Conservation (phyloP, 2,113 vertebrate genomes). For the Eleginops maclovinus region DNA sequence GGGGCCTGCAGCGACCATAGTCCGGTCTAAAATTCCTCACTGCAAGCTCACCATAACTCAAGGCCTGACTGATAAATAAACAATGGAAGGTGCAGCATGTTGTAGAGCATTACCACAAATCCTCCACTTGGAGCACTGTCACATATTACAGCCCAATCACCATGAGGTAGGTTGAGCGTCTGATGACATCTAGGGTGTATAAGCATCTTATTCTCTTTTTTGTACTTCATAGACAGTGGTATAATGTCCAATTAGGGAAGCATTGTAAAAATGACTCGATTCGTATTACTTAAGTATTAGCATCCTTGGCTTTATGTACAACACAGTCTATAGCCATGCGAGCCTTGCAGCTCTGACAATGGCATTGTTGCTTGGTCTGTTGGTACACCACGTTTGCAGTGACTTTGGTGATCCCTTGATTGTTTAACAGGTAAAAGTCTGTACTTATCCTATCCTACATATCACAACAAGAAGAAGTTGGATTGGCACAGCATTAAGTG, state of each 20-base stretch:
- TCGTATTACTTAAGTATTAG: background rate
- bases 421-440: background rate
- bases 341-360: background rate
- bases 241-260: background rate
- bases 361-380: background rate
- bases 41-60: slow-evolving; percentile 79
- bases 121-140: slow-evolving; percentile 71
- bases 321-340: background rate
- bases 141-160: slow-evolving; percentile 29
- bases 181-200: background rate
- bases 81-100: slow-evolving; percentile 74
- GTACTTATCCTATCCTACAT: too few relatives aligned
- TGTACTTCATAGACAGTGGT: background rate
- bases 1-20: slow-evolving; percentile 79
- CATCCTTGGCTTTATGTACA: background rate
- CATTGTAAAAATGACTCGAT: background rate
- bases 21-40: slow-evolving; percentile 84
- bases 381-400: background rate
- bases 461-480: too few relatives aligned
- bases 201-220: background rate
- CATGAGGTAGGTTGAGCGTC: background rate
- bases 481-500: too few relatives aligned
- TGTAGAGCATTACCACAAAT: slow-evolving; percentile 62
- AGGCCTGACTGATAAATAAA: slow-evolving; percentile 84
- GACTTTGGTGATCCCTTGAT: background rate